phyloP scores from a whole-genome alignment of 2,888 invertebrate genomes.

The Euplexia lucipara region DNA sequence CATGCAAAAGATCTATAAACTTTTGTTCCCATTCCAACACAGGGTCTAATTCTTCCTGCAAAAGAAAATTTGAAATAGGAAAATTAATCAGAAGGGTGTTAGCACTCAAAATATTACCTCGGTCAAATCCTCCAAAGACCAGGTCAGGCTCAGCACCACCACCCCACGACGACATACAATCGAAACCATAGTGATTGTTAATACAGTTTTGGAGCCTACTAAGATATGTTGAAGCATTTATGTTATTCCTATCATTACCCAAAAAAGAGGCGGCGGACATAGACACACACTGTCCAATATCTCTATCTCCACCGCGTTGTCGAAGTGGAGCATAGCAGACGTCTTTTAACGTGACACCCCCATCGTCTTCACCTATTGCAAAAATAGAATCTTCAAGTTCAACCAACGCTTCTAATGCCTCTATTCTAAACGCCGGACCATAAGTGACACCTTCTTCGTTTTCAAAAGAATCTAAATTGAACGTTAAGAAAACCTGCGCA shows the following conservation, averaged over 20 bases:
- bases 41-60: constrained; percentile 90
- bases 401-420: constrained; percentile 94
- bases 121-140: constrained; percentile 94
- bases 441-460: constrained; percentile 87
- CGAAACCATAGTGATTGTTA: constrained; percentile 81
- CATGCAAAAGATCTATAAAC: constrained; percentile 93
- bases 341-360: constrained; percentile 84
- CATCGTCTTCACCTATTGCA: constrained; percentile 90
- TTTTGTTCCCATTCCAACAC: constrained; percentile 94
- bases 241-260: constrained; percentile 89
- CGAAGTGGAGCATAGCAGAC: constrained; percentile 97
- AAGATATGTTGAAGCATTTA: constrained; percentile 87
- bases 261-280: constrained; percentile 96
- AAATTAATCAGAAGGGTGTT: constrained; percentile 94
- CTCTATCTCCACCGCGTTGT: constrained; percentile 90
- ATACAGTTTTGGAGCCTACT: constrained; percentile 81
- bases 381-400: constrained; percentile 93
- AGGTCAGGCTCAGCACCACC: constrained; percentile 97
- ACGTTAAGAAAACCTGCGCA: constrained; percentile 96
- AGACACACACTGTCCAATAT: constrained; percentile 93
- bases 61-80: constrained; percentile 93
- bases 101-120: constrained; percentile 83
- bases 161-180: constrained; percentile 96
- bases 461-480: constrained; percentile 87
- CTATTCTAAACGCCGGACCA: constrained; percentile 95